These are phyloP conservation scores for Drosophila mimica DNA, from an alignment of 2,888 invertebrate species.

Conservation along the genomic window DNA sequence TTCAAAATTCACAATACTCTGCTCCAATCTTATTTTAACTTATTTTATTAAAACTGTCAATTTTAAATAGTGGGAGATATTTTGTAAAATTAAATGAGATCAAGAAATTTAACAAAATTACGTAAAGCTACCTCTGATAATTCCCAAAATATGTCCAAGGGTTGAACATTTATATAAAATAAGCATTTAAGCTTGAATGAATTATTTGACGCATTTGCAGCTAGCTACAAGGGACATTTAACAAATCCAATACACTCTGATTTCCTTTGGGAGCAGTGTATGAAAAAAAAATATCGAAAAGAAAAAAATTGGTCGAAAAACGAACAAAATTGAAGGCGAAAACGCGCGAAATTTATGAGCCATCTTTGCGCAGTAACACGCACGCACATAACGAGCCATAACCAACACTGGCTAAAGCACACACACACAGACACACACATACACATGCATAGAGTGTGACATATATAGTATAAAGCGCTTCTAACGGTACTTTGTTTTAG, in stretches of 20 bases:
- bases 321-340: constrained; percentile 63
- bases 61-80: neutral
- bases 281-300: neutral
- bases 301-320: constrained; percentile 37
- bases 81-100: neutral
- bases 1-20: constrained; percentile 2
- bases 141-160: neutral
- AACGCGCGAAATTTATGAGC: constrained; percentile 78
- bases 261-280: neutral
- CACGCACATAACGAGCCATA: constrained; percentile 76
- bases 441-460: constrained; percentile 8
- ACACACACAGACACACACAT: constrained; percentile 15
- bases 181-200: neutral
- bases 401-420: constrained; percentile 59
- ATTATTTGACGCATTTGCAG: neutral
- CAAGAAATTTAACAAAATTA: neutral
- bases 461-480: constrained; percentile 51
- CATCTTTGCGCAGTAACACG: constrained; percentile 78
- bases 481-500: constrained; percentile 78
- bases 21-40: neutral
- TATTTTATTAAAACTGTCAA: neutral
- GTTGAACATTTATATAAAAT: neutral
- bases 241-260: neutral
- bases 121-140: neutral
- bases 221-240: neutral